Base-by-base conservation (phyloP, 1,140 invertebrate genomes). In the Dendrolimus kikuchii region DNA sequence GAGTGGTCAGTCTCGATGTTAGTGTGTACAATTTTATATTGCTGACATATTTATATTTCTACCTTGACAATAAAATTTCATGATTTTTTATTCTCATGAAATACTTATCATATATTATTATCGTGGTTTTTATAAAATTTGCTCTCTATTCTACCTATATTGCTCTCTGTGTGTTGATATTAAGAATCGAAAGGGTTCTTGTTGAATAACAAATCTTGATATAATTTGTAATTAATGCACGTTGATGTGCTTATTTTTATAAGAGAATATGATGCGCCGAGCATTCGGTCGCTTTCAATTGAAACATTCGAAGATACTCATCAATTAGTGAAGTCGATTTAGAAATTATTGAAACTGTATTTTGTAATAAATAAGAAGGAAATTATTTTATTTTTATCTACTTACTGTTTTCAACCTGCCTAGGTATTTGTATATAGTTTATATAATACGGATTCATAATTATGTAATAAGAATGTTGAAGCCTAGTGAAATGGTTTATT, bases 51-150 rank as follows among this genome's bases (percentile, higher is more conserved):
- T 63, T 57, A 51, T 57, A 59, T 65, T 62, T 71, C 62, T 69
- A 62, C 53, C 62, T 77, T 68, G 77, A 77, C 75, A 81, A 80
- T 80, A 77, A 82, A 59, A 40, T 52, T 60, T 62, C 54, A 49
- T 57, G 41, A 57, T 45, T 46, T 57, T 53, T 23, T 23, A 23
- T 23, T 23, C 23, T 23, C 23, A 23, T 23, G 23, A 23, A 23
- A 23, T 23, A 23, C 23, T 23, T 60, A 56, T 52, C 7, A 51
- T 60, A 50, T 40, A 52, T 36, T 41, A 38, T n/a, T n/a, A n/a
- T n/a, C 46, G 44, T 62, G 55, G 46, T 55, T 49, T 58, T 57
- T 51, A 55, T 56, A 49, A 57, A 53, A 51, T 52, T 39, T 61
- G 45, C 42, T 50, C 41, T 54, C 48, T 53, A 51, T 55, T 51